Evolutionary conservation across 2,113 vertebrate genomes (phyloP), one percentile per base, ranked within the genome.

Genomic region (Sinocyclocheilus anophthalmus): DNA sequence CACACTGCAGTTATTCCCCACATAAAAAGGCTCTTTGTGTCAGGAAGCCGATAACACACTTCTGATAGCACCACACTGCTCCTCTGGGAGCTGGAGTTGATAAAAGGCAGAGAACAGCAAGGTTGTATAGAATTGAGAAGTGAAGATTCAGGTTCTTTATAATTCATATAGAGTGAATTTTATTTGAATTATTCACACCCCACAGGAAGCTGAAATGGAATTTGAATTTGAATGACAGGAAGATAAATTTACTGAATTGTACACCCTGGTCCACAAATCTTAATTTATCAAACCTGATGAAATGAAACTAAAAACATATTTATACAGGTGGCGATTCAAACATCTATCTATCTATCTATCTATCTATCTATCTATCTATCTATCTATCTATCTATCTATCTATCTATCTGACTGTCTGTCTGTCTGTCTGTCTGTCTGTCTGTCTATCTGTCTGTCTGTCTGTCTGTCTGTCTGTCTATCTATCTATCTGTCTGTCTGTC

Each of bases 1-100:
- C 48, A 73, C 50, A 4, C 45, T 55, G 67, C 50, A 37, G 81
- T 57, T 84, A 12, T 73, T 73, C 50, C 42, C 2, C 24, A 70
- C 63, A 50, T 53, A n/a, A 53, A 72, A 82, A 69, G 30, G 10
- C 26, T 82, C 61, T 81, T 65, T 53, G 80, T 82, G 80, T 53
- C 61, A 53, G 63, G 6, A 50, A 70, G 81, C 48, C n/a, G 50
- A 73, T 73, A 73, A 84, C 9, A 53, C 1, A n/a, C 33, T 73
- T 57, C 45, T 84, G 42, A 70, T 55, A 59, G 20, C 57, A n/a
- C 37, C 53, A 39, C 30, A 42, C 77, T 20, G 45, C 30, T 83
- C 65, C n/a, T 70, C 48, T 72, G 30, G 81, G 50, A 70, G 48
- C 20, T 83, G 45, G 16, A 53, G 26, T 33, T 37, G 45, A 82